Evolutionary conservation across 2,888 invertebrate genomes (phyloP).

Genomic region (Dione juno): DNA sequence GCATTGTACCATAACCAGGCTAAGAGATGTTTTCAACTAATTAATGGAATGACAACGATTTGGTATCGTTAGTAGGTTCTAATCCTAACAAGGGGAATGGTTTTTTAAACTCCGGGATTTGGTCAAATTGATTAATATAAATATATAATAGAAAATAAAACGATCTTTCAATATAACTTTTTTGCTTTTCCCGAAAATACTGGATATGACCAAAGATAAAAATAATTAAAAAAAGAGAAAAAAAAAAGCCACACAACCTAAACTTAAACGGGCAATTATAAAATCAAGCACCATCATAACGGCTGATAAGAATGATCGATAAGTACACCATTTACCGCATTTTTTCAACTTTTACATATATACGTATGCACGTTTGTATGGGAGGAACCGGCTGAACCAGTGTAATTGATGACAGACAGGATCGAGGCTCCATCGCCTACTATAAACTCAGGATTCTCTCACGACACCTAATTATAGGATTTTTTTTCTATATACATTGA

Average conservation of each 20-base stretch:
- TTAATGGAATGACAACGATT: neutral
- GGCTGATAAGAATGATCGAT: constrained; percentile 40
- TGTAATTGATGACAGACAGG: constrained; percentile 62
- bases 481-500: constrained; percentile 22
- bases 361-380: constrained; percentile 36
- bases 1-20: neutral
- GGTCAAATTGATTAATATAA: too few relatives aligned
- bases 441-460: constrained; percentile 10
- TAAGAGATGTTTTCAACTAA: neutral
- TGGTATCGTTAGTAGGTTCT: neutral
- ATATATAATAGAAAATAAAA: too few relatives aligned
- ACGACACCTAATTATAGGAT: neutral
- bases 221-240: neutral
- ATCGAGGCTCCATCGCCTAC: constrained; percentile 43
- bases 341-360: constrained; percentile 40
- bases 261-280: constrained; percentile 33
- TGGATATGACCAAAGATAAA: too few relatives aligned
- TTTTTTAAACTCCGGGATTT: too few relatives aligned
- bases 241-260: constrained; percentile 15
- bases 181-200: too few relatives aligned
- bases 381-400: constrained; percentile 53
- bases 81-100: neutral
- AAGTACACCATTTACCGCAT: constrained; percentile 40
- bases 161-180: too few relatives aligned
- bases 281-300: constrained; percentile 38